Evolutionary conservation across 2,113 vertebrate genomes (phyloP), one percentile per base, ranked within the genome.

Genomic region (Delphinapterus leucas): DNA sequence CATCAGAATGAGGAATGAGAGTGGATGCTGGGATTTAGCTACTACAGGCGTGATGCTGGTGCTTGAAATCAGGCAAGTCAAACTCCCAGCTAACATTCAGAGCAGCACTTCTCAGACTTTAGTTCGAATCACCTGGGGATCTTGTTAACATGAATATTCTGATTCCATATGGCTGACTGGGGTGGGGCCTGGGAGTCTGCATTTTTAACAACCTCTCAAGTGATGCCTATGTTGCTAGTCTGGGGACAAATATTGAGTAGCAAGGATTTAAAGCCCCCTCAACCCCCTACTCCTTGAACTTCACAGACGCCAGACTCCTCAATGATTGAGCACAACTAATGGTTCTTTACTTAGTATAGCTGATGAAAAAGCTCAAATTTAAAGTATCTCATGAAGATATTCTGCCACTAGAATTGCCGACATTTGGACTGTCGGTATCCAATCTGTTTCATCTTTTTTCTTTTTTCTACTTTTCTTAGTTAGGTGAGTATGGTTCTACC

Each of bases 301-400:
- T 96, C 41, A 47, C 18, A 85, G 58, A 88, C 10, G 85, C 33
- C 20, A 80, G 44, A 88, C 31, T 88, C 33, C 49, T 85, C 91
- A 96, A 76, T 53, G 61, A 85, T 9, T 91, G 23, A 55, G 53
- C 53, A 81, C 47, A 88, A 28, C 7, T 76, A 77, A 65, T 31
- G 33, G 23, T 88, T 74, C 28, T 73, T 95, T 26, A 81, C 33
- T 73, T 79, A 90, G 28, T 89, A 85, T 36, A 96, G 8, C 11
- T 71, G 28, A 81, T 85, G 77, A 44, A 95, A 81, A 84, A 95
- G 17, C 38, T 96, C 58, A 91, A 8, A 70, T 94, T 85, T 93
- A 33, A 87, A 95, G 9, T 91, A 91, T 79, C 53, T 80, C 17
- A 20, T 80, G 41, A 88, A 93, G 53, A 92, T 85, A 92, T 95